phyloP scores from a whole-genome alignment of 2,797 vertebrate genomes.

The Prunella strophiata region DNA sequence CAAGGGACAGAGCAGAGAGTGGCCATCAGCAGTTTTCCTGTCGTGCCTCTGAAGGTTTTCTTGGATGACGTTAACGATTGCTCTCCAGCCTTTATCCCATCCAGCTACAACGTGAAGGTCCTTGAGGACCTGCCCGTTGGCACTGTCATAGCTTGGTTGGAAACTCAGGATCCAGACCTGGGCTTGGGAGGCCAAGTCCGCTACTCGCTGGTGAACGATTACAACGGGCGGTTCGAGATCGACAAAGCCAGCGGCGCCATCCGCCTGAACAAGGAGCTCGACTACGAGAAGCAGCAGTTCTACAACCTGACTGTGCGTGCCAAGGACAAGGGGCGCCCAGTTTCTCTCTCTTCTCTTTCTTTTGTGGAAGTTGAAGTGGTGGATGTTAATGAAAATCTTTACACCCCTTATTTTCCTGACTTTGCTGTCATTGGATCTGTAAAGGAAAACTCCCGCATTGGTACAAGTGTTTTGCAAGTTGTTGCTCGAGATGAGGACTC shows the following conservation, averaged over 20 bases:
- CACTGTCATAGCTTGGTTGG: slow-evolving; percentile 94
- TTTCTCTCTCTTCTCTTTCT: slow-evolving; percentile 92
- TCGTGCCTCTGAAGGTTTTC: slow-evolving; percentile 85
- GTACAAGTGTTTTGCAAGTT: slow-evolving; percentile 91
- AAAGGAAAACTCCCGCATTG: slow-evolving; percentile 90
- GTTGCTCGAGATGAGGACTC: slow-evolving; percentile 88
- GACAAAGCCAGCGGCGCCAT: slow-evolving; percentile 91
- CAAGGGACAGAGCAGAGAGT: slow-evolving; percentile 88
- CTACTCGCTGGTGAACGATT: slow-evolving; percentile 90
- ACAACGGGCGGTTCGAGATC: slow-evolving; percentile 91
- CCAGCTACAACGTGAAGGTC: slow-evolving; percentile 87
- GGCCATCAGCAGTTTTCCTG: slow-evolving; percentile 86
- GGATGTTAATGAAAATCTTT: slow-evolving; percentile 97
- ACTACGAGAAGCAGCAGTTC: slow-evolving; percentile 95
- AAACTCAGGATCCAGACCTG: slow-evolving; percentile 93
- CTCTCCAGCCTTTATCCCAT: slow-evolving; percentile 91
- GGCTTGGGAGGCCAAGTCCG: slow-evolving; percentile 92
- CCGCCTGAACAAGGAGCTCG: slow-evolving; percentile 90
- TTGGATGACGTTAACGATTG: slow-evolving; percentile 97
- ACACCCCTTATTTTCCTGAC: slow-evolving; percentile 90
- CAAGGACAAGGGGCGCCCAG: slow-evolving; percentile 93
- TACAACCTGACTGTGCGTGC: slow-evolving; percentile 95
- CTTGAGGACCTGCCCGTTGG: slow-evolving; percentile 94
- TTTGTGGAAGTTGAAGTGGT: slow-evolving; percentile 96
- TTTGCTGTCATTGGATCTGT: slow-evolving; percentile 89